Conservation (phyloP, 2,888 invertebrate genomes). For the Apoderus coryli region DNA sequence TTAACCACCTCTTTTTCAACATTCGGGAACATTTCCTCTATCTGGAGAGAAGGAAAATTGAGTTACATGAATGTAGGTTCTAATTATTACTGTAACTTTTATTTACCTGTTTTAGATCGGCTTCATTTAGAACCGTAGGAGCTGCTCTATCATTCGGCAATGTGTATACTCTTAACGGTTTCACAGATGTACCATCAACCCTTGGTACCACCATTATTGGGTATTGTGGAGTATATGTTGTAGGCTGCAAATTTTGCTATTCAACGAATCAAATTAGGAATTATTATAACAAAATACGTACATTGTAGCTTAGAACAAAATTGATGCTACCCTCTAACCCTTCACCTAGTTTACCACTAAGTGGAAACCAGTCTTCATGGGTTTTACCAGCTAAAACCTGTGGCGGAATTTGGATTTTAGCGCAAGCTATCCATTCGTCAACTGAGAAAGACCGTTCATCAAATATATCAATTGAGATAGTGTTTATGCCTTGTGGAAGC, state of each 20-base stretch:
- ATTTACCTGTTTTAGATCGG: conserved; percentile 49
- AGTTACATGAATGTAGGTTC: background rate
- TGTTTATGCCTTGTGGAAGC: conserved; percentile 76
- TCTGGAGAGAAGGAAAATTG: conserved; percentile 36
- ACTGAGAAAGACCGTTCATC: conserved; percentile 94
- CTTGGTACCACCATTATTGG: conserved; percentile 60
- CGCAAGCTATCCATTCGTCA: conserved; percentile 93
- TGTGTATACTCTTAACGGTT: conserved; percentile 36
- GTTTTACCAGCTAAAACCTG: conserved; percentile 77
- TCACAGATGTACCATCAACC: conserved; percentile 23
- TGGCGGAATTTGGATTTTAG: conserved; percentile 74
- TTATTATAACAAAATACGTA: conserved; percentile 31
- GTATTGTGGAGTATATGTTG: conserved; percentile 43
- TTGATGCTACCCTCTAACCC: conserved; percentile 88
- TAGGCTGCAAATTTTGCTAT: conserved; percentile 26
- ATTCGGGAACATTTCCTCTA: conserved; percentile 94
- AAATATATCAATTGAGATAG: conserved; percentile 84
- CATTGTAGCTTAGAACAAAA: conserved; percentile 69
- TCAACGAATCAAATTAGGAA: conserved; percentile 10
- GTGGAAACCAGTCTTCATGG: conserved; percentile 87
- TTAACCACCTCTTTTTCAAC: conserved; percentile 86
- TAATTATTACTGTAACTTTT: conserved; percentile 1
- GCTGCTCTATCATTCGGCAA: conserved; percentile 23
- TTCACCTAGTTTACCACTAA: conserved; percentile 91
- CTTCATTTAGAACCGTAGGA: conserved; percentile 36